A percentile compares a stretch with the other conserved stretches of the same genome.
phyloP scores from a whole-genome alignment of 2,888 invertebrate species.

The Malacosoma neustria region DNA sequence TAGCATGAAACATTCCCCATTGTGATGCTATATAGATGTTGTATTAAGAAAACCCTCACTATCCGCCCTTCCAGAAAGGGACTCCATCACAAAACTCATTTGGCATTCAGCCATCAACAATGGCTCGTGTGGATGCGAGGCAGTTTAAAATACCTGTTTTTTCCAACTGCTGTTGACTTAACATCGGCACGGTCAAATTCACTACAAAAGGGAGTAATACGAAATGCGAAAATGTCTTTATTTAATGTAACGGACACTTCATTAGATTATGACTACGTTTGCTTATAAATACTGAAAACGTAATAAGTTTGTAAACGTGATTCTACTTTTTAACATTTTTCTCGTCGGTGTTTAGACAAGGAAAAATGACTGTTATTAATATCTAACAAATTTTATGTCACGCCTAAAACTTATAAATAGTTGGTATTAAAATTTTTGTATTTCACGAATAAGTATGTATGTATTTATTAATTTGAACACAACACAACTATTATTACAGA shows the following conservation, averaged over 20 bases:
- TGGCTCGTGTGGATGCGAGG: conserved; percentile 53
- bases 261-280: conserved; percentile 15
- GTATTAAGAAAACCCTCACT: too few species aligned
- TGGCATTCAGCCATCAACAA: conserved; percentile 70
- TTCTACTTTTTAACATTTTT: conserved; percentile 21
- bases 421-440: conserved; percentile 26
- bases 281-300: conserved; percentile 16
- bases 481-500: too few species aligned
- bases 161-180: conserved; percentile 30
- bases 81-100: conserved; percentile 69
- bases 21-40: too few species aligned
- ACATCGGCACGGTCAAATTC: conserved; percentile 48
- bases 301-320: conserved; percentile 23
- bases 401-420: conserved; percentile 30
- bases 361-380: conserved; percentile 30
- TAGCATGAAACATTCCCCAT: too few species aligned
- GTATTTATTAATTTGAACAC: too few species aligned
- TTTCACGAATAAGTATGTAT: conserved; percentile 27
- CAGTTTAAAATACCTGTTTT: conserved; percentile 63
- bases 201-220: conserved; percentile 4
- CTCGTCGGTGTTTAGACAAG: conserved; percentile 19
- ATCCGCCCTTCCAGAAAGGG: conserved; percentile 51
- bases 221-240: conserved; percentile 9
- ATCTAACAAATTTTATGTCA: conserved; percentile 30
- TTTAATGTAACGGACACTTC: conserved; percentile 10